phyloP scores from a whole-genome alignment of 1,140 invertebrate species.

The Caenorhabditis briggsae region DNA sequence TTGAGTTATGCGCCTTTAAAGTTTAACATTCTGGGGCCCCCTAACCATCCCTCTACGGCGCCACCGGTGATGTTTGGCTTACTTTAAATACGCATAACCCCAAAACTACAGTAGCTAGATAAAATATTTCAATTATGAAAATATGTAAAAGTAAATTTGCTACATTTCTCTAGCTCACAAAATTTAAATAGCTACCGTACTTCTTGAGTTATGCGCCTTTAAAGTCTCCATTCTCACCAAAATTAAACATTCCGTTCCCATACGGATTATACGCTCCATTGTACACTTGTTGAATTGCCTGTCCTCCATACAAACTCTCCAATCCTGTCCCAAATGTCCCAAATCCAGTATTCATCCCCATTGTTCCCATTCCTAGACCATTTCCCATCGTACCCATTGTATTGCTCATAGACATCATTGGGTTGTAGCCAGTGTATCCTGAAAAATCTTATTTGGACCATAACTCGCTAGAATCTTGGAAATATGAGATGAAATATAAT shows the following conservation, averaged over 20 bases:
- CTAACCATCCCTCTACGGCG: no score
- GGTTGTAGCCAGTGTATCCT: conserved; percentile 33
- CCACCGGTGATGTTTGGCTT: no score
- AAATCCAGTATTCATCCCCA: conserved; percentile 46
- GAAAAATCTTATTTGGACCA: background rate
- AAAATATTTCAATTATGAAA: no score
- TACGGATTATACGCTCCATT: conserved; percentile 47
- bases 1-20: no score
- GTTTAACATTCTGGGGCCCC: no score
- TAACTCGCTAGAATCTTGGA: background rate
- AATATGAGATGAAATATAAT: no score
- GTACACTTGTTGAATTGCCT: background rate
- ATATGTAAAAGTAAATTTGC: background rate
- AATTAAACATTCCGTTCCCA: conserved; percentile 47
- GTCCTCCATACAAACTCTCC: conserved; percentile 34
- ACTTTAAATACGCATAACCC: no score
- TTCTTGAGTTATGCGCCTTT: background rate
- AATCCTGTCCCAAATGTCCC: conserved; percentile 29
- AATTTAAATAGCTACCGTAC: background rate
- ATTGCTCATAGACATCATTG: conserved; percentile 37
- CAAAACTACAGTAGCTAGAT: no score
- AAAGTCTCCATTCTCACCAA: background rate
- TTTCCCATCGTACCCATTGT: background rate
- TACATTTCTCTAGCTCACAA: background rate
- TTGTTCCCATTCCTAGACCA: background rate